Evolutionary conservation across 2,888 invertebrate genomes (phyloP), one percentile per base, ranked within the genome.

Genomic region (Amphipoea lucens): DNA sequence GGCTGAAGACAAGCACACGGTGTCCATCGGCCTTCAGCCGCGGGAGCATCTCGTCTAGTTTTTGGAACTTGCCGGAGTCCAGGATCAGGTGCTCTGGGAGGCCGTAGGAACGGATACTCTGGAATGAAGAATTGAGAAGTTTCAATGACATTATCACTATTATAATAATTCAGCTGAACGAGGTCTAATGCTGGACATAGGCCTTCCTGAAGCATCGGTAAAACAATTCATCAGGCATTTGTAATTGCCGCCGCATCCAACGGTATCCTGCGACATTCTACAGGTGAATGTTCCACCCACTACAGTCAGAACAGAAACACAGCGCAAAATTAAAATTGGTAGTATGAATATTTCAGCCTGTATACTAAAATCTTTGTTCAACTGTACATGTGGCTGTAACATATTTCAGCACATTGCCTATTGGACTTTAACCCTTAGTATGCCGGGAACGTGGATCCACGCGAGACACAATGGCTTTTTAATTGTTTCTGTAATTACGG

Each of bases 1-100:
- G 99, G 93, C 99, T 99, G 97, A 99, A 99, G 88, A 99, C 97
- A 81, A 99, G 97, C 85, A 99, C 98, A 29, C 99, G 97, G 94
- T 98, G 98, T 0, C 98, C 98, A 0, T 97, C 97, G 12, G 95
- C 95, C 93, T 98, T 98, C 83, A 99, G 96, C 79, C 97, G 96
- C 0, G 98, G 98, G 81, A 99, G 95, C 91, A 99, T 95, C 87
- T 97, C 97, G 92, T 99, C 99, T 78, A 99, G 95, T 92, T 98
- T 97, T 57, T 96, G 92, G 92, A 99, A 98, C 96, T 99, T 99
- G 1, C 99, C 99, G 0, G 99, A 99, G 83, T 98, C 97, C 66
- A 98, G 95, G 88, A 99, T 98, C 29, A 98, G 92, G 63, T 98
- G 96, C 84, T 98, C 97, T 0, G 98, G 98, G 63, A 98, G 94